phyloP scores from a whole-genome alignment of 1,140 invertebrate genomes.

The Scylla paramamosain region DNA sequence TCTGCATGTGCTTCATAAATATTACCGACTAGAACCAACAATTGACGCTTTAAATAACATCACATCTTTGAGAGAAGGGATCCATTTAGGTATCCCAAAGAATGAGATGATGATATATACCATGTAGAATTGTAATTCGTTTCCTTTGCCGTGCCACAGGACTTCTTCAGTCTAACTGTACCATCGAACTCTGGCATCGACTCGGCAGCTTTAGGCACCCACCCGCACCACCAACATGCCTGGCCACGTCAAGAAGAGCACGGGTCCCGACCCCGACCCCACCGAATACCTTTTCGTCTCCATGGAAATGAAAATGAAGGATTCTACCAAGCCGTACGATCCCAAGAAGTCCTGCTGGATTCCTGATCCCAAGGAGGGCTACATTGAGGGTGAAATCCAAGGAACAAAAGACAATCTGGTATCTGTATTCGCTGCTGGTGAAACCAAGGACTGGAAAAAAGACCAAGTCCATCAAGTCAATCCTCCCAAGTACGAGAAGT shows the following conservation, averaged over 20 bases:
- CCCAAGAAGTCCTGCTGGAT: slow-evolving; percentile 77
- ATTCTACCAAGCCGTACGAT: slow-evolving; percentile 61
- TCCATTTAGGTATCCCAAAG: no score
- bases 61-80: no score
- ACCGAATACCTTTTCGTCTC: slow-evolving; percentile 59
- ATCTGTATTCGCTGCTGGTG: slow-evolving; percentile 75
- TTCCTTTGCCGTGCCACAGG: background rate
- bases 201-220: slow-evolving; percentile 65
- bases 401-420: slow-evolving; percentile 75
- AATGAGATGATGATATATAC: no score
- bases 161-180: background rate
- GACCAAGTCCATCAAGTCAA: slow-evolving; percentile 88
- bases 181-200: slow-evolving; percentile 48
- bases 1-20: no score
- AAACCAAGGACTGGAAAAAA: slow-evolving; percentile 80
- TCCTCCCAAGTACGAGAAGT: slow-evolving; percentile 99
- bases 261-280: slow-evolving; percentile 66
- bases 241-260: slow-evolving; percentile 72
- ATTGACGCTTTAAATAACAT: no score
- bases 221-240: slow-evolving; percentile 73
- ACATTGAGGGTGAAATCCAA: slow-evolving; percentile 63
- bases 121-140: no score
- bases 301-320: slow-evolving; percentile 67
- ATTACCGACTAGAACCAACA: no score
- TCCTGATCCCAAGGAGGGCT: slow-evolving; percentile 58